Conservation (phyloP, 64 coral and sea anemone species). For the Stichodactyla mertensii region DNA sequence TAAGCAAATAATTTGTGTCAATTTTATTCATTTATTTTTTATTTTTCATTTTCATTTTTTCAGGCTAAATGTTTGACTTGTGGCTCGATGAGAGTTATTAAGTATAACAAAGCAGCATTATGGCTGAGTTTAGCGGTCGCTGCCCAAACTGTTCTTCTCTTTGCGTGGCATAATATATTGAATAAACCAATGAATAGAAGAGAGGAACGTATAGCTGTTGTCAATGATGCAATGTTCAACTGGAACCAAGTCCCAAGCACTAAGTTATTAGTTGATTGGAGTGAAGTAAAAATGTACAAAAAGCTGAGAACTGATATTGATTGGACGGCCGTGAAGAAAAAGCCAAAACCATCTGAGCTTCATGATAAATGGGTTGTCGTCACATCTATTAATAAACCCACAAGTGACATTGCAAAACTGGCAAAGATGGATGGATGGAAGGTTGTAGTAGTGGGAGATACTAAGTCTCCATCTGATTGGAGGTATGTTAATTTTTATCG, state of each 20-base stretch:
- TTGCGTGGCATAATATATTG: neutral
- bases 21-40: no score
- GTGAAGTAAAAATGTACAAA: neutral
- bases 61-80: neutral
- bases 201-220: neutral
- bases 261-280: neutral
- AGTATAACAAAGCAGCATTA: neutral
- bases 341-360: conserved; percentile 20
- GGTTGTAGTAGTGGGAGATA: conserved; percentile 78
- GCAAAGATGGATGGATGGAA: conserved; percentile 76
- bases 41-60: neutral
- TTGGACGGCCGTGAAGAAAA: conserved; percentile 27
- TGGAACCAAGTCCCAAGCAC: neutral
- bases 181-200: neutral
- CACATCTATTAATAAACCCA: conserved; percentile 56
- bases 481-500: conserved; percentile 29
- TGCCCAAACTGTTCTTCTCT: neutral
- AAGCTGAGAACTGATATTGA: neutral
- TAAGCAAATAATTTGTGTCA: no score
- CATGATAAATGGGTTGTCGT: conserved; percentile 88
- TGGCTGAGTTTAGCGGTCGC: neutral
- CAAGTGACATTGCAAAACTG: conserved; percentile 51
- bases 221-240: neutral
- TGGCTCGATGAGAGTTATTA: neutral
- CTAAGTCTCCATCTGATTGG: conserved; percentile 72